A percentile compares a stretch with the other conserved stretches of the same genome.
Evolutionary conservation across 2,113 vertebrate species (phyloP).

Genomic region (Sinocyclocheilus rhinocerous): DNA sequence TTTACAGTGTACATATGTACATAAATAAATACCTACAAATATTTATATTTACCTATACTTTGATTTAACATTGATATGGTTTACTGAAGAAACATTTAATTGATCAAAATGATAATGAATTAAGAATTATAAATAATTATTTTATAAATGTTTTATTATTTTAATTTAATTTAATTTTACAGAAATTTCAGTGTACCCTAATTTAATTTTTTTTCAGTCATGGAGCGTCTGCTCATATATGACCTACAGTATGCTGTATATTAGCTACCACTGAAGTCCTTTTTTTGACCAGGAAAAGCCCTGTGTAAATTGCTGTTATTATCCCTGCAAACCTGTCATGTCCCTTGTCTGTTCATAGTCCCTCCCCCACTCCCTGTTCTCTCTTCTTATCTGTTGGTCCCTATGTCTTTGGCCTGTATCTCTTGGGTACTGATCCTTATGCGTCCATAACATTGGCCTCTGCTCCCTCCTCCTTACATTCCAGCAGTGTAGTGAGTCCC

Average conservation of each 20-base stretch:
- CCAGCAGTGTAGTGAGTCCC: conserved; percentile 18
- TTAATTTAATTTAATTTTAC: no score
- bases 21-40: no score
- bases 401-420: conserved; percentile 13
- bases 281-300: background rate
- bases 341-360: background rate
- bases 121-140: no score
- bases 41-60: no score
- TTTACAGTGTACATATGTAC: no score
- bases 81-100: no score
- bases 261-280: background rate
- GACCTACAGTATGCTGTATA: background rate
- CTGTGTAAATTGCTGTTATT: background rate
- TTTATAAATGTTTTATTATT: no score
- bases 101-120: no score
- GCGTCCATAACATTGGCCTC: conserved; percentile 8
- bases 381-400: background rate
- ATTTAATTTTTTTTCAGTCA: no score
- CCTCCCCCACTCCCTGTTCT: background rate
- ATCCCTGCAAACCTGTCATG: background rate
- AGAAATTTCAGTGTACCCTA: no score
- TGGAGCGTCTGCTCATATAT: background rate
- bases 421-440: background rate
- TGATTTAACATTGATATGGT: no score
- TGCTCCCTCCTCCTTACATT: conserved; percentile 1